These are phyloP conservation scores for Xiphophorus birchmanni DNA, from an alignment of 2,797 vertebrate genomes.

Conservation along the genomic window DNA sequence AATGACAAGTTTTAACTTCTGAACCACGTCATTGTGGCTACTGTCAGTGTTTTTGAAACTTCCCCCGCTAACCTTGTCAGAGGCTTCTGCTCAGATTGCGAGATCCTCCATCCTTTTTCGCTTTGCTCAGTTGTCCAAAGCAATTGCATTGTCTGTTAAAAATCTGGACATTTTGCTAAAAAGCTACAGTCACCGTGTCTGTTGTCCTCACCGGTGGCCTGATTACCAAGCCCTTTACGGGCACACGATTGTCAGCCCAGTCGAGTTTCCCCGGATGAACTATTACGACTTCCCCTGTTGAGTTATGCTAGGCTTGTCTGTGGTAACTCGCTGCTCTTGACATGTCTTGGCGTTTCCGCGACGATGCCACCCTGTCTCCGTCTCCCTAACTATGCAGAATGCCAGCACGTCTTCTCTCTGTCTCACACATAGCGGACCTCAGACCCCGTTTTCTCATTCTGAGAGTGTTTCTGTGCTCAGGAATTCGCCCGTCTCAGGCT, in stretches of 20 bases:
- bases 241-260: neutral
- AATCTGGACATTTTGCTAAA: neutral
- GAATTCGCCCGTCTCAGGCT: neutral
- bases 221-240: neutral
- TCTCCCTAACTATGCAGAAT: constrained; percentile 1
- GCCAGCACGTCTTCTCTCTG: neutral
- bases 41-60: neutral
- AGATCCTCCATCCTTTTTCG: neutral
- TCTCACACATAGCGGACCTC: neutral
- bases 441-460: neutral
- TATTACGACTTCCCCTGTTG: neutral
- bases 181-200: neutral
- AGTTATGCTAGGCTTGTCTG: neutral
- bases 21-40: neutral
- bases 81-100: neutral
- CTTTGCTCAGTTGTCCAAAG: constrained; percentile 4
- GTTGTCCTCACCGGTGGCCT: neutral
- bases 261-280: neutral
- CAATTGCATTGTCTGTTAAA: neutral
- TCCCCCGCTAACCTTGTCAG: neutral
- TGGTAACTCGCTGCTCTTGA: neutral
- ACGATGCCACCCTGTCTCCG: neutral
- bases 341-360: neutral
- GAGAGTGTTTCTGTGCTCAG: neutral
- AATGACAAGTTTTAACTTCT: neutral